Percentiles rank a stretch among this genome's conserved stretches.
Conservation (phyloP, 2,888 invertebrate genomes). For the Andrena haemorrhoa region DNA sequence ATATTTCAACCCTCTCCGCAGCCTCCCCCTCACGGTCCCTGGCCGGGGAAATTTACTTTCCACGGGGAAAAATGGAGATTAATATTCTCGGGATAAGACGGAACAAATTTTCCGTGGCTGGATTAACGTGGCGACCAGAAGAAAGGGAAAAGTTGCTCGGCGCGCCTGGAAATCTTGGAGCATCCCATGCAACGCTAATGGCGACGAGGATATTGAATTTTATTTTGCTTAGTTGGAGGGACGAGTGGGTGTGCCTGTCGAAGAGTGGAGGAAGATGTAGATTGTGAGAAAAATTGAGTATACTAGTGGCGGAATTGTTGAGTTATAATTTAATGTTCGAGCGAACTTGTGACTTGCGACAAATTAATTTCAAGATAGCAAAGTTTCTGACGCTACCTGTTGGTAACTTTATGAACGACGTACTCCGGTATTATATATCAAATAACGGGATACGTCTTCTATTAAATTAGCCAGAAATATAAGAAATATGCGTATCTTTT, state of each 20-base stretch:
- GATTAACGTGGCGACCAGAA: background rate
- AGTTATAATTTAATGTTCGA: too few species aligned
- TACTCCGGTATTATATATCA: too few species aligned
- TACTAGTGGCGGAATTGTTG: too few species aligned
- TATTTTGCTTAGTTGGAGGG: background rate
- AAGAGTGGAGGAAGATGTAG: background rate
- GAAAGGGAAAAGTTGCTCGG: background rate
- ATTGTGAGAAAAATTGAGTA: background rate
- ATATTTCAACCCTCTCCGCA: background rate
- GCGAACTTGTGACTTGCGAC: too few species aligned
- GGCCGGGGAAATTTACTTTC: conserved; percentile 19
- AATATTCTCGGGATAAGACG: conserved; percentile 6
- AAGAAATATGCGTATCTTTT: too few species aligned
- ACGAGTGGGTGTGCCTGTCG: background rate
- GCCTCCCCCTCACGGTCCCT: background rate
- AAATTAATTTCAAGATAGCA: too few species aligned
- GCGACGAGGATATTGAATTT: background rate
- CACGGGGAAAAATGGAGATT: background rate
- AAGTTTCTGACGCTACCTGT: too few species aligned
- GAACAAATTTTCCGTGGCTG: conserved; percentile 12
- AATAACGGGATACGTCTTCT: too few species aligned
- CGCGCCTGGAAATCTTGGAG: background rate
- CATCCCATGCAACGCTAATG: background rate
- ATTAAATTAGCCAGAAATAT: too few species aligned
- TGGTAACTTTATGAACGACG: too few species aligned